Evolutionary conservation across 2,113 vertebrate genomes (phyloP), one percentile per base, ranked within the genome.

Genomic region (Triplophysa tibetana): DNA sequence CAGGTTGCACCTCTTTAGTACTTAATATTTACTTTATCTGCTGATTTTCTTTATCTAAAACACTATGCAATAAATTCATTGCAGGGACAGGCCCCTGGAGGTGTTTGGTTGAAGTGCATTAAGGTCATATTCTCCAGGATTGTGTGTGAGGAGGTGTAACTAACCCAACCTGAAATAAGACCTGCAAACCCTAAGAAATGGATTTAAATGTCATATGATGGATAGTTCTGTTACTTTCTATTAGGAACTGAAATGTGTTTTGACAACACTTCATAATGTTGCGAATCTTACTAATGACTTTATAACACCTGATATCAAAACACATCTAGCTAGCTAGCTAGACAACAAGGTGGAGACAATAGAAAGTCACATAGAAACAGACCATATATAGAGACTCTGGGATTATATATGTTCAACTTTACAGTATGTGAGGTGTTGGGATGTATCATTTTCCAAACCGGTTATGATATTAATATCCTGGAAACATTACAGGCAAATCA

Each of bases 1-100:
- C 45, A 52, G 45, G 12, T 65, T 77, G 65, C 21, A 50, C 48
- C 74, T 65, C 24, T 13, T 5, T 19, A 45, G 23, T 75, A 77
- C 26, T 77, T 65, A 64, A n/a, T 65, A 10, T 9, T 24, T 26
- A 24, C 19, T 75, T 45, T 21, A 41, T 60, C 52, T 52, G 50
- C 50, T 16, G 50, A 52, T 52, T 52, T 52, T 24, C 58, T 23
- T 21, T 60, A 60, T 61, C 23, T 23, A 61, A 61, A 61, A 61
- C 23, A 23, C 21, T 23, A 61, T 61, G n/a, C 58, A 23, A 17
- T 24, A 24, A 2, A 24, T 61, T 61, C 7, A 62, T 62, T 63
- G 12, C 24, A 16, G 61, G 54, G 14, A 56, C 17, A 56, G 52
- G 17, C 14, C 16, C 16, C 0, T 19, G 52, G 3, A 56, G 52